A percentile compares a stretch with the other conserved stretches of the same genome.
These are phyloP conservation scores for Arge pagana DNA, from an alignment of 2,888 invertebrate genomes.

Conservation along the genomic window DNA sequence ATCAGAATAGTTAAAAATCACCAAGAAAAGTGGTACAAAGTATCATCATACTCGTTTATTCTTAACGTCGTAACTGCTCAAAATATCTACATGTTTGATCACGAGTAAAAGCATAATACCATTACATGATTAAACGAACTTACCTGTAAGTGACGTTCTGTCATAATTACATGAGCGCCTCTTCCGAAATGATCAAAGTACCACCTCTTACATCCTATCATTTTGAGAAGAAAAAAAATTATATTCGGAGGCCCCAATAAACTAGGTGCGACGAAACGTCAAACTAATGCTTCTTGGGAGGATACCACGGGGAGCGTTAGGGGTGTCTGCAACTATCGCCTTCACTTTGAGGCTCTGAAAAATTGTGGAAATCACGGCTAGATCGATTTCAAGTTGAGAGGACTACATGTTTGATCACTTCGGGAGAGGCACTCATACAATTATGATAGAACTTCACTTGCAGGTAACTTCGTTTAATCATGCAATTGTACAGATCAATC, in stretches of 20 bases:
- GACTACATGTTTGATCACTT: slow-evolving; percentile 2
- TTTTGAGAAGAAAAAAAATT: too few relatives aligned
- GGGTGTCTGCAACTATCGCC: too few relatives aligned
- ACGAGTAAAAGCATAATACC: slow-evolving; percentile 2
- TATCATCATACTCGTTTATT: too few relatives aligned
- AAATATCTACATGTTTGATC: slow-evolving; percentile 10
- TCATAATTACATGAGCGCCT: neutral
- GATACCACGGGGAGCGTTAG: too few relatives aligned
- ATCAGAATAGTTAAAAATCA: neutral
- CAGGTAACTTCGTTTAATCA: slow-evolving; percentile 21
- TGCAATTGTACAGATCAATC: too few relatives aligned
- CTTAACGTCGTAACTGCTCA: neutral
- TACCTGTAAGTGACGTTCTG: neutral
- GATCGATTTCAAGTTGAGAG: neutral
- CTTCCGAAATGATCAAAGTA: neutral
- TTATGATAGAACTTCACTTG: slow-evolving; percentile 8
- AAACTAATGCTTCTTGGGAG: too few relatives aligned
- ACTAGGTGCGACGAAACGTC: too few relatives aligned
- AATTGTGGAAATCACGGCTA: too few relatives aligned
- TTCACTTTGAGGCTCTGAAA: too few relatives aligned
- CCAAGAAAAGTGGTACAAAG: too few relatives aligned
- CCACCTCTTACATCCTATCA: too few relatives aligned
- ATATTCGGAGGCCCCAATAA: too few relatives aligned
- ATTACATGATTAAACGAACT: slow-evolving; percentile 2
- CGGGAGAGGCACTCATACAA: slow-evolving; percentile 17